Percentiles rank a stretch among this genome's conserved stretches.
These are phyloP conservation scores for Gambusia yucatana DNA, from an alignment of 2,797 vertebrate species.

Conservation along the genomic window DNA sequence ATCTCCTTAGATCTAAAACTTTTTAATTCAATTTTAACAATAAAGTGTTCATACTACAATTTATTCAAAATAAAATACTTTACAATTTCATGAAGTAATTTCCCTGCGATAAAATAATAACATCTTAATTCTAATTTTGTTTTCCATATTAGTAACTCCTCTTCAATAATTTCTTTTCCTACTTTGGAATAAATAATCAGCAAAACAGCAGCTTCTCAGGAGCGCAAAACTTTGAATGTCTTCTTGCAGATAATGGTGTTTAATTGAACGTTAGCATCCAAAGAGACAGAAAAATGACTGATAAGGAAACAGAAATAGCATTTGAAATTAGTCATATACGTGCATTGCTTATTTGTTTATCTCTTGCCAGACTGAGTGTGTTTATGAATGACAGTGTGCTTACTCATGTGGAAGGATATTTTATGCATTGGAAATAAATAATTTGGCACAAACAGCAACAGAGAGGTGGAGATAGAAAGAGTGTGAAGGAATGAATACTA, in stretches of 20 bases:
- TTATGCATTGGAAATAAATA: slow-evolving; percentile 57
- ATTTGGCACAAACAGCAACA: slow-evolving; percentile 39
- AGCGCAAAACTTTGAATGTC: slow-evolving; percentile 41
- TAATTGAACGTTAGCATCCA: slow-evolving; percentile 73
- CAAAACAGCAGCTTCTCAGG: slow-evolving; percentile 48
- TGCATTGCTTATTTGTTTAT: slow-evolving; percentile 67
- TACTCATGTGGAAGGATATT: slow-evolving; percentile 67
- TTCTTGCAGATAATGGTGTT: slow-evolving; percentile 61
- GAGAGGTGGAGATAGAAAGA: slow-evolving; percentile 33
- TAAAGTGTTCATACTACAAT: background rate
- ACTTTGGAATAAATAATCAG: slow-evolving; percentile 56
- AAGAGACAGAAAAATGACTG: slow-evolving; percentile 58
- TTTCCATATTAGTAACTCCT: slow-evolving; percentile 32
- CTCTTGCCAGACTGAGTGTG: slow-evolving; percentile 47
- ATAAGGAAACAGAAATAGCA: slow-evolving; percentile 62
- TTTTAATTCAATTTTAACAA: background rate
- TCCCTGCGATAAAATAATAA: background rate
- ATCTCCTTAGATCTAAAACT: background rate
- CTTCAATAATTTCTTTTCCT: slow-evolving; percentile 62
- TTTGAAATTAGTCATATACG: slow-evolving; percentile 66
- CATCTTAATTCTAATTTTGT: background rate
- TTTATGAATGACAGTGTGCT: slow-evolving; percentile 71
- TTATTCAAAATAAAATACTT: background rate
- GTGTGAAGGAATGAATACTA: slow-evolving; percentile 68
- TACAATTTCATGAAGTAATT: background rate